phyloP scores from a whole-genome alignment of 2,113 vertebrate genomes.

The Symphodus melops region DNA sequence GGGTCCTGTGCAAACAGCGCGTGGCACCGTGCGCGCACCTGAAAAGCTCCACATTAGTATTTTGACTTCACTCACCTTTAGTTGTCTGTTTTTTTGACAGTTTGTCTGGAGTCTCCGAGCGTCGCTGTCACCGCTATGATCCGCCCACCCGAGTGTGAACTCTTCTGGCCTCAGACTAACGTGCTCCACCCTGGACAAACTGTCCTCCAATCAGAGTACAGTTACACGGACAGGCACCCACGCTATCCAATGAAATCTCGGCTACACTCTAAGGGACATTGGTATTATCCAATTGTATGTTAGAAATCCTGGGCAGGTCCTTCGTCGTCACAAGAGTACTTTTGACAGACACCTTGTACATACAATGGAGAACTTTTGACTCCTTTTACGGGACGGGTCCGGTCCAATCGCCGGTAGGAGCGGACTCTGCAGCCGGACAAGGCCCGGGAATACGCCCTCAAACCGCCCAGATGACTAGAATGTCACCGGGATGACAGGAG shows the following conservation, averaged over 20 bases:
- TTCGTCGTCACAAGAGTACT: constrained; percentile 33
- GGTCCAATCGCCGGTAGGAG: constrained; percentile 68
- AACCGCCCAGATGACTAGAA: constrained; percentile 31
- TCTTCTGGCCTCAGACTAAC: constrained; percentile 36
- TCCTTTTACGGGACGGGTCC: constrained; percentile 80
- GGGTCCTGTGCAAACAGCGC: not conserved
- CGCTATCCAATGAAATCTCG: constrained; percentile 40
- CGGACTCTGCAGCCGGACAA: constrained; percentile 25
- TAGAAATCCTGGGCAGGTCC: not conserved
- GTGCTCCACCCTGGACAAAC: constrained; percentile 6
- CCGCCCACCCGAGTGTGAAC: constrained; percentile 78
- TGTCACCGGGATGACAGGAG: constrained; percentile 44
- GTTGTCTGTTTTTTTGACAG: constrained; percentile 76
- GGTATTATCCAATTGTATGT: not conserved
- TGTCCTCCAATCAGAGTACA: constrained; percentile 47
- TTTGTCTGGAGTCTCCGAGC: constrained; percentile 75
- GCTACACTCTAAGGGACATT: not conserved
- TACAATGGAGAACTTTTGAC: constrained; percentile 78
- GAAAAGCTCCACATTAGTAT: not conserved
- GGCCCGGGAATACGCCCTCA: constrained; percentile 55
- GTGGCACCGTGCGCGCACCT: not conserved
- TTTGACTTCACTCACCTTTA: constrained; percentile 76
- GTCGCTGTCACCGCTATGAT: constrained; percentile 76
- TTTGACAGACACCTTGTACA: constrained; percentile 74
- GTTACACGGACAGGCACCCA: rapidly evolving